These are phyloP conservation scores for Amblyopsis rosae DNA, from an alignment of 2,113 vertebrate genomes.

Conservation along the genomic window DNA sequence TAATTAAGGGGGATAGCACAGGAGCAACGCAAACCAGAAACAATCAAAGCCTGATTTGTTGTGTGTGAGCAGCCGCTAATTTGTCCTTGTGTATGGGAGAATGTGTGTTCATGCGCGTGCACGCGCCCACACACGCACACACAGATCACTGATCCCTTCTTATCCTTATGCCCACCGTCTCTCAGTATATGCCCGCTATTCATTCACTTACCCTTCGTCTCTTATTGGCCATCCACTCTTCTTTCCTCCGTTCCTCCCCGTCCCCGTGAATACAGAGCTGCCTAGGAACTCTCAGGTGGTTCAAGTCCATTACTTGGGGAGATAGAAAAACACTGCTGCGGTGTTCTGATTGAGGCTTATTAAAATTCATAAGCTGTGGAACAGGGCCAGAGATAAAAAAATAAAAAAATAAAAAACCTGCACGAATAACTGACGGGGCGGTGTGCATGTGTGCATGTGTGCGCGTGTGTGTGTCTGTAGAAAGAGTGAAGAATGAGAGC, in stretches of 20 bases:
- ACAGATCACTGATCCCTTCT: neutral
- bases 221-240: conserved; percentile 61
- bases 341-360: conserved; percentile 75
- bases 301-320: conserved; percentile 77
- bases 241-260: conserved; percentile 57
- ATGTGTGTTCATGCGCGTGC: conserved; percentile 15
- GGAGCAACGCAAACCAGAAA: conserved; percentile 56
- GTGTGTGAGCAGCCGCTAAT: conserved; percentile 22
- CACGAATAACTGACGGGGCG: conserved; percentile 38
- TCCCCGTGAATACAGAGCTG: conserved; percentile 50
- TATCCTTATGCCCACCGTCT: conserved; percentile 16
- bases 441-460: conserved; percentile 45
- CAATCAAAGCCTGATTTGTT: conserved; percentile 61
- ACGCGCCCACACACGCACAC: conserved; percentile 4
- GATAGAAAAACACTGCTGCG: conserved; percentile 77
- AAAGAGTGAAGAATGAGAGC: conserved; percentile 31
- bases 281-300: conserved; percentile 73
- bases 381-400: conserved; percentile 70
- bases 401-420: conserved; percentile 20
- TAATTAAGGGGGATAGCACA: conserved; percentile 56
- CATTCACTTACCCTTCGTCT: conserved; percentile 43
- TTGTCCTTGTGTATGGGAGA: conserved; percentile 9
- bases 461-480: conserved; percentile 4
- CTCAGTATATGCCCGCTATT: conserved; percentile 34
- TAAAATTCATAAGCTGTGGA: conserved; percentile 79